Conservation (phyloP, 30 jellyfish, hydroid and myxozoan genomes). For the Hydractinia echinata region DNA sequence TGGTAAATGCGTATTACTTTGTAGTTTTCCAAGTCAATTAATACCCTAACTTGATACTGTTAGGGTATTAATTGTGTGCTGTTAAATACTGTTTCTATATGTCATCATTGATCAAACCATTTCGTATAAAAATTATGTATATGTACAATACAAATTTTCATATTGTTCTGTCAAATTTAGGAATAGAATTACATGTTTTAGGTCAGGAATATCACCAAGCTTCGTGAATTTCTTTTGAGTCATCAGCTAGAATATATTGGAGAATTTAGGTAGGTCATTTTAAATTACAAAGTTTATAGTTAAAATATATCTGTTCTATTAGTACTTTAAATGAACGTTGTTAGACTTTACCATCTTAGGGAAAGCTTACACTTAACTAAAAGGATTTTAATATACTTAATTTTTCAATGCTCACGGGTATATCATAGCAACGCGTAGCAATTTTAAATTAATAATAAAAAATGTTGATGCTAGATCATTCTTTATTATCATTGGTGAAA, state of each 20-base stretch:
- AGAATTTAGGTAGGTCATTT: slow-evolving; percentile 33
- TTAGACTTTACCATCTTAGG: not conserved
- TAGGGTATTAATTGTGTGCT: too few species aligned
- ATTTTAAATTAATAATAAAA: not conserved
- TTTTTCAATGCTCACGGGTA: too few species aligned
- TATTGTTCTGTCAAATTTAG: slow-evolving; percentile 13
- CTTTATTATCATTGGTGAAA: too few species aligned
- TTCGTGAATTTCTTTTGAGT: slow-evolving; percentile 36
- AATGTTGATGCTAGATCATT: not conserved
- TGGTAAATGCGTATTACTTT: too few species aligned
- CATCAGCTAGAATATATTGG: slow-evolving; percentile 43
- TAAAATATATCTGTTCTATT: too few species aligned
- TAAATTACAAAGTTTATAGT: not conserved
- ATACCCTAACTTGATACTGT: too few species aligned
- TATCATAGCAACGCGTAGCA: not conserved
- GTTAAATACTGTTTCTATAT: too few species aligned
- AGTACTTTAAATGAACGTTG: too few species aligned
- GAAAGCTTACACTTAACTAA: not conserved
- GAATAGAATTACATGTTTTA: not conserved
- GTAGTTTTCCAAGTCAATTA: too few species aligned
- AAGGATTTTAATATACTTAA: too few species aligned
- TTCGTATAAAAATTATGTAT: too few species aligned
- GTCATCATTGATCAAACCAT: too few species aligned
- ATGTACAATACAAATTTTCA: not conserved
- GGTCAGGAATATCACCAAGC: slow-evolving; percentile 41